Conservation (phyloP, 2,888 invertebrate species). For the Teleogryllus oceanicus region DNA sequence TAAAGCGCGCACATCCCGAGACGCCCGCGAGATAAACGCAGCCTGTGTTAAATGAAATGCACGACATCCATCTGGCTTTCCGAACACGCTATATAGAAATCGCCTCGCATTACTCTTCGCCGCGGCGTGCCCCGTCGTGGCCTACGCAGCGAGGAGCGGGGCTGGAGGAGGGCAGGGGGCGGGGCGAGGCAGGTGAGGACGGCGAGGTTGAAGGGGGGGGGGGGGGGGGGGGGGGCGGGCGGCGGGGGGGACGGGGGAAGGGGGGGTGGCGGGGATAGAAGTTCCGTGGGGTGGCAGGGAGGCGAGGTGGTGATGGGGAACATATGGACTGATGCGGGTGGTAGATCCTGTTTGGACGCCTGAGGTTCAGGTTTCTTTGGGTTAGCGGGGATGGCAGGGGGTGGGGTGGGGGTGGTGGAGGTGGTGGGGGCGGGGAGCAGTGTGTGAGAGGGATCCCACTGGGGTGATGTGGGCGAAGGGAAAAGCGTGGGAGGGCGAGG, state of each 20-base stretch:
- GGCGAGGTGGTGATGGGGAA: too few species aligned
- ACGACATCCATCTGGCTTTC: constrained; percentile 1
- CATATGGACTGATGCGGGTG: too few species aligned
- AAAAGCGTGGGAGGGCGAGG: too few species aligned
- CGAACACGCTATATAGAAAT: constrained; percentile 18
- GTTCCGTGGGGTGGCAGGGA: too few species aligned
- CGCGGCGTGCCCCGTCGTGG: neutral
- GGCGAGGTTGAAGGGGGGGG: neutral
- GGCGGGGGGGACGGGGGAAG: neutral
- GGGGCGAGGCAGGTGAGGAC: neutral
- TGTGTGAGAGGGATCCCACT: too few species aligned
- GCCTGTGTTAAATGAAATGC: constrained; percentile 9
- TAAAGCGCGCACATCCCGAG: neutral
- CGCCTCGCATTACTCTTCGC: constrained; percentile 7
- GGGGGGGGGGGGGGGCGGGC: neutral
- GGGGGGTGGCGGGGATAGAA: too few species aligned
- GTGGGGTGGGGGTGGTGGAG: too few species aligned
- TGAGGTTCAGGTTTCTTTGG: too few species aligned
- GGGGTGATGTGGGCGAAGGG: too few species aligned
- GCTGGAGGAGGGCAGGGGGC: neutral
- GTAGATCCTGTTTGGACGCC: too few species aligned
- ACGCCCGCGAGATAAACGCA: constrained; percentile 8
- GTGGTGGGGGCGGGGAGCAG: too few species aligned
- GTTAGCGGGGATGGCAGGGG: too few species aligned
- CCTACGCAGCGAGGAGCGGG: neutral